These are phyloP conservation scores for Sphinx pinastri DNA, from an alignment of 2,888 invertebrate species.

Conservation along the genomic window DNA sequence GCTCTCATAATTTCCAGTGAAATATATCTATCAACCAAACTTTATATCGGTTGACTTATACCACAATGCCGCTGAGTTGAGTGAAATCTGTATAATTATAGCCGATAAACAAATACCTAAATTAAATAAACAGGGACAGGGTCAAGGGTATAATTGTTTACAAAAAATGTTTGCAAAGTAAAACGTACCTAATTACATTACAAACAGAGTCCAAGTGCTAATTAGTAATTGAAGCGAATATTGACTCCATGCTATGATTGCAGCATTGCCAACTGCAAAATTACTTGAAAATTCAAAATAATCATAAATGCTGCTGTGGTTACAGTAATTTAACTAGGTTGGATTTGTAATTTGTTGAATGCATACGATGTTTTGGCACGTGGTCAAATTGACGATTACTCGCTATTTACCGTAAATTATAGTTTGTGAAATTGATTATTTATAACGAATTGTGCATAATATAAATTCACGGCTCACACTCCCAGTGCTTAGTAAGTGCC, in stretches of 20 bases:
- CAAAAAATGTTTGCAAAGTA: slow-evolving; percentile 3
- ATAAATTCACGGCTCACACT: too few species aligned
- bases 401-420: neutral
- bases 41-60: neutral
- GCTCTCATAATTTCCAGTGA: too few species aligned
- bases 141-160: slow-evolving; percentile 23
- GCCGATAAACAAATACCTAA: slow-evolving; percentile 18
- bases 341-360: neutral
- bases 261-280: neutral
- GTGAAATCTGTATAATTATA: neutral
- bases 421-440: neutral
- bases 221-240: neutral
- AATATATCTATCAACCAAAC: too few species aligned
- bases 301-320: neutral
- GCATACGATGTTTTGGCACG: slow-evolving; percentile 15
- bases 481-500: too few species aligned
- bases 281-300: neutral
- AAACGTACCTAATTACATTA: slow-evolving; percentile 1
- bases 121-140: slow-evolving; percentile 15
- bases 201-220: neutral
- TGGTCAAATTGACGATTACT: slow-evolving; percentile 1
- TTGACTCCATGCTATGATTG: neutral
- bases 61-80: neutral
- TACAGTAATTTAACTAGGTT: neutral
- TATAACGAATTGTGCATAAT: neutral